phyloP scores from a whole-genome alignment of 2,888 invertebrate genomes.

The Lypha dubia region DNA sequence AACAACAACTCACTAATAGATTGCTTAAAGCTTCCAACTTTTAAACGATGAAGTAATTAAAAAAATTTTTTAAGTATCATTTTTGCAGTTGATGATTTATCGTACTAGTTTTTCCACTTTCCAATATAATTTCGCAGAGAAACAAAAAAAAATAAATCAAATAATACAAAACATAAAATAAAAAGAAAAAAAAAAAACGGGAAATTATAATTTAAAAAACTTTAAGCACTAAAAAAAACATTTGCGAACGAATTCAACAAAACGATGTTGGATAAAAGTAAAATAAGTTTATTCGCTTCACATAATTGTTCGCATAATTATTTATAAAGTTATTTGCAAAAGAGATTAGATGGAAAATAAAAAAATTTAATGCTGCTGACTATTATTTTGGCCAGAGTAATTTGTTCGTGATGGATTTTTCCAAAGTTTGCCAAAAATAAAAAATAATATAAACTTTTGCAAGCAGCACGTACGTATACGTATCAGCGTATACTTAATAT shows the following conservation, averaged over 20 bases:
- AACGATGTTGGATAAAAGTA: not conserved
- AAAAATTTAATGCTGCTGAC: too few relatives aligned
- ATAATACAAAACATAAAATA: not conserved
- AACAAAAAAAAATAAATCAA: not conserved
- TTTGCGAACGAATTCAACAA: not conserved
- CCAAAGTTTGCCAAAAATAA: slow-evolving; percentile 2
- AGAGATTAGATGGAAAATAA: not conserved
- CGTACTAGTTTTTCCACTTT: not conserved
- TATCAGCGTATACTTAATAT: not conserved
- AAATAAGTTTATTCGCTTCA: not conserved
- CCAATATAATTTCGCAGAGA: not conserved
- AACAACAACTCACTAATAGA: slow-evolving; percentile 47
- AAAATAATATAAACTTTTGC: not conserved
- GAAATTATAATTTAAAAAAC: slow-evolving; percentile 29
- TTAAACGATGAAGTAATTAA: slow-evolving; percentile 66
- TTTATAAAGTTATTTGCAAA: not conserved
- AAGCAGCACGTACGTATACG: not conserved
- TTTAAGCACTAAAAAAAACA: slow-evolving; percentile 11
- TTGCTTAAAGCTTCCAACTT: slow-evolving; percentile 66
- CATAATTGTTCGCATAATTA: not conserved
- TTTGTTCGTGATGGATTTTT: not conserved
- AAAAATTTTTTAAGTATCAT: slow-evolving; percentile 58
- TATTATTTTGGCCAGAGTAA: not conserved
- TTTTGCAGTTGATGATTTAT: slow-evolving; percentile 18
- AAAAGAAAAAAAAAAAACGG: slow-evolving; percentile 6